phyloP scores from a whole-genome alignment of 2,113 vertebrate species.

The Bubo bubo region DNA sequence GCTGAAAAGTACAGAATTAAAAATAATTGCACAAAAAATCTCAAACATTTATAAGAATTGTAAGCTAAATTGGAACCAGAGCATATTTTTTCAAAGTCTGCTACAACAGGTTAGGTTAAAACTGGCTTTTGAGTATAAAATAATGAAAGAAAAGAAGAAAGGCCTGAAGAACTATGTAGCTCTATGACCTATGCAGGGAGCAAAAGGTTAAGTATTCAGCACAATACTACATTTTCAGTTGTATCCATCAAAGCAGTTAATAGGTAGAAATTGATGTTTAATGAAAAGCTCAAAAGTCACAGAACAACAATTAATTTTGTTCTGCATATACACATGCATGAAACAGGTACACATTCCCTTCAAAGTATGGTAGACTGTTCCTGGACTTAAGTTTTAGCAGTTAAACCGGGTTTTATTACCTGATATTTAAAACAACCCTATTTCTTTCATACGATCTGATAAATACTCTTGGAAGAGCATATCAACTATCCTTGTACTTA shows the following conservation, averaged over 20 bases:
- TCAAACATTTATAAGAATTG: neutral
- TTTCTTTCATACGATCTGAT: neutral
- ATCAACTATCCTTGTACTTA: slow-evolving; percentile 75
- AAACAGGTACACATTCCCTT: neutral
- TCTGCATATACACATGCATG: neutral
- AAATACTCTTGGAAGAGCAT: neutral
- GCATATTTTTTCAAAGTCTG: neutral
- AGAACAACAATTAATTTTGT: neutral
- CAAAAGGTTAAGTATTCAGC: neutral
- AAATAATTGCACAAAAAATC: neutral
- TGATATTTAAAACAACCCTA: neutral
- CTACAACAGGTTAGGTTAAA: neutral
- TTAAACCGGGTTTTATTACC: neutral
- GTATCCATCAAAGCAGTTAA: neutral
- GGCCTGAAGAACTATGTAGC: neutral
- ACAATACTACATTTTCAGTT: neutral
- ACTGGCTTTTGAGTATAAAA: neutral
- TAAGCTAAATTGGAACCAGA: neutral
- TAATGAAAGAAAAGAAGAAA: neutral
- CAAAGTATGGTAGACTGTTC: neutral
- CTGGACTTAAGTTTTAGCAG: neutral
- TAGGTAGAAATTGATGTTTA: neutral
- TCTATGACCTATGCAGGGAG: neutral
- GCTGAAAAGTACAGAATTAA: neutral
- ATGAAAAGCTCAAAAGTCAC: neutral